phyloP scores from a whole-genome alignment of 2,113 vertebrate genomes.

The Heptranchias perlo region DNA sequence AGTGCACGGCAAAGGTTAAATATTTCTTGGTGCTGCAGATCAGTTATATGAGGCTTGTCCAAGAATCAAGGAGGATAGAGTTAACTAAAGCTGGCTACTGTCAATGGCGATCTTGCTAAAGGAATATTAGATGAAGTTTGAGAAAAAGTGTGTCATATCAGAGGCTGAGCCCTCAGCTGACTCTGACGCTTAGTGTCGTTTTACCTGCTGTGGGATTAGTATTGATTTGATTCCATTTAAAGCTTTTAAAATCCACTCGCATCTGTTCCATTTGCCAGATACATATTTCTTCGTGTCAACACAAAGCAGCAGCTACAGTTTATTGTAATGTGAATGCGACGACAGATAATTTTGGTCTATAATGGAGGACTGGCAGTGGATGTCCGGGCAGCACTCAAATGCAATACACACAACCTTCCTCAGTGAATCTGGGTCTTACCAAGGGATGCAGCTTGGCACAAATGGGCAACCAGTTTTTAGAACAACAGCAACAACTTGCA shows the following conservation, averaged over 20 bases:
- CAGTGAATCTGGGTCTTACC: background rate
- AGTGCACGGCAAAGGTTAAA: too few species aligned
- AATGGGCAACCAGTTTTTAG: background rate
- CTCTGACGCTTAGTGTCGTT: background rate
- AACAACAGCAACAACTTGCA: background rate
- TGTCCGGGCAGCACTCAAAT: background rate
- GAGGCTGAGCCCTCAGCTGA: background rate
- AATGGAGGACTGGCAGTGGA: background rate
- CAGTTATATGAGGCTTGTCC: background rate
- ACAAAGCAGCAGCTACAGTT: background rate
- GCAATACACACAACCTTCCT: background rate
- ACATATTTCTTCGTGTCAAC: conserved; percentile 9
- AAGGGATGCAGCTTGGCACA: background rate
- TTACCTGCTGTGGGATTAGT: background rate
- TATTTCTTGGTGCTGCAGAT: background rate
- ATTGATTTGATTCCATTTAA: conserved; percentile 7
- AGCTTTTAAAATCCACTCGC: conserved; percentile 23
- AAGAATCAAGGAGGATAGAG: background rate
- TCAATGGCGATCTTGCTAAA: background rate
- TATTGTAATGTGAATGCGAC: background rate
- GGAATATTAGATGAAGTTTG: background rate
- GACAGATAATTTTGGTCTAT: background rate
- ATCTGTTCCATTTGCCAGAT: conserved; percentile 29
- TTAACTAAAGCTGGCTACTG: background rate
- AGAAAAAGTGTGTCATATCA: background rate